Conservation (phyloP, 2,888 invertebrate genomes). For the Cremastobaeus sp. region DNA sequence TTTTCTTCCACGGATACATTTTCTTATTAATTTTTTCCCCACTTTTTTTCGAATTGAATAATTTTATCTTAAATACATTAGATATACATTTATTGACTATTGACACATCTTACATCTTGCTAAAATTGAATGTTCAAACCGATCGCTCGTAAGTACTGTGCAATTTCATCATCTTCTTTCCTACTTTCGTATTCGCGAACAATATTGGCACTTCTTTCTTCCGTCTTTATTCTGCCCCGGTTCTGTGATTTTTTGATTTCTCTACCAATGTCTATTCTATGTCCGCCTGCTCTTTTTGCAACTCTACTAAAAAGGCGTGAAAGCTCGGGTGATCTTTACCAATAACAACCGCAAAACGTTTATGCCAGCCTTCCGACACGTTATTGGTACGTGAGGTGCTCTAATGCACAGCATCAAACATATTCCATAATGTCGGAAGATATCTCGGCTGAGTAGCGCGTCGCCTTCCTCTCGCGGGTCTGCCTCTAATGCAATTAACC, state of each 20-base stretch:
- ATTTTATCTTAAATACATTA: not conserved
- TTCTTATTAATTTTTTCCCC: too few relatives aligned
- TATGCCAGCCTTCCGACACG: not conserved
- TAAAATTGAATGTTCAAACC: slow-evolving; percentile 4
- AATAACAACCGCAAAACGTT: not conserved
- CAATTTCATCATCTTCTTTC: slow-evolving; percentile 11
- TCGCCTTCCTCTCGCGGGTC: not conserved
- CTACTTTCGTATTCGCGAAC: slow-evolving; percentile 4
- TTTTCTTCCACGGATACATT: too few relatives aligned
- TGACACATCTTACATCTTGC: too few relatives aligned
- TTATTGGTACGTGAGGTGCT: not conserved
- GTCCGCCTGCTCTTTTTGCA: not conserved
- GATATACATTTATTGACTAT: too few relatives aligned
- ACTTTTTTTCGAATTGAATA: too few relatives aligned
- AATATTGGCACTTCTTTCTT: slow-evolving; percentile 2
- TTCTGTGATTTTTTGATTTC: not conserved
- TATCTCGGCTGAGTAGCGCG: not conserved
- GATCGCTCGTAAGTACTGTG: slow-evolving; percentile 1
- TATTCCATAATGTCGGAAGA: not conserved
- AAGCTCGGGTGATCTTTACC: not conserved
- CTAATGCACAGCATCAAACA: not conserved
- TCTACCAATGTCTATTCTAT: not conserved
- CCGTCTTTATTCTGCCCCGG: not conserved
- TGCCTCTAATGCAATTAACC: not conserved
- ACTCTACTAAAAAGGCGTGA: not conserved